phyloP scores from a whole-genome alignment of 1,140 invertebrate species.

The Heliconius eleuchia region DNA sequence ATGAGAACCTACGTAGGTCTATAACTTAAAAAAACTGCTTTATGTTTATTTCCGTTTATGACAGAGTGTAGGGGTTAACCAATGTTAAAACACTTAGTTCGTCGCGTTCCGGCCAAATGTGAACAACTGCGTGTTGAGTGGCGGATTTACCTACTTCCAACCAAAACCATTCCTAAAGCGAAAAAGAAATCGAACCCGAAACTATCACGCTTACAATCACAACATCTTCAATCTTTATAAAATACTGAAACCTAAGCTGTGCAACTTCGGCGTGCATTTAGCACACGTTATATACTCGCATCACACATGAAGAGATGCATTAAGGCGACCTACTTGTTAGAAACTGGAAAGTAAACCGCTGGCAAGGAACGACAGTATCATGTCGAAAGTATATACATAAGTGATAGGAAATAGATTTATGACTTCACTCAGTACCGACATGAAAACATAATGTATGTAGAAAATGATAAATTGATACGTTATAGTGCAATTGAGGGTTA shows the following conservation, averaged over 20 bases:
- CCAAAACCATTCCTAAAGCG: too few species aligned
- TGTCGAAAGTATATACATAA: slow-evolving; percentile 14
- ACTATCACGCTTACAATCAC: too few species aligned
- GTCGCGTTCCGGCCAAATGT: too few species aligned
- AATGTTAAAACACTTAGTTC: too few species aligned
- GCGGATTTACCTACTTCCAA: too few species aligned
- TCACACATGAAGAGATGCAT: slow-evolving; percentile 29
- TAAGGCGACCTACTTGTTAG: slow-evolving; percentile 32
- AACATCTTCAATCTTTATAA: neutral
- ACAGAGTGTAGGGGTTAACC: too few species aligned
- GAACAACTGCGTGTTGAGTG: too few species aligned
- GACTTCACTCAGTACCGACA: slow-evolving; percentile 2
- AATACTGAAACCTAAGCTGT: neutral
- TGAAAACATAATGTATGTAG: neutral
- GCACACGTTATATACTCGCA: slow-evolving; percentile 24
- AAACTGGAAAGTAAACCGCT: slow-evolving; percentile 26
- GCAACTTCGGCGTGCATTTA: neutral
- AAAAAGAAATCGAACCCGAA: too few species aligned
- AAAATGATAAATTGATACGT: neutral
- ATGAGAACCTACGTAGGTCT: too few species aligned
- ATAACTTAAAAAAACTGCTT: too few species aligned
- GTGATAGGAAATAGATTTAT: slow-evolving; percentile 30
- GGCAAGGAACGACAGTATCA: slow-evolving; percentile 26
- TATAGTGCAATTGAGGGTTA: neutral
- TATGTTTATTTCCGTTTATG: too few species aligned